These are phyloP conservation scores for Antigone vipio DNA, from an alignment of 2,113 vertebrate genomes.

Conservation along the genomic window DNA sequence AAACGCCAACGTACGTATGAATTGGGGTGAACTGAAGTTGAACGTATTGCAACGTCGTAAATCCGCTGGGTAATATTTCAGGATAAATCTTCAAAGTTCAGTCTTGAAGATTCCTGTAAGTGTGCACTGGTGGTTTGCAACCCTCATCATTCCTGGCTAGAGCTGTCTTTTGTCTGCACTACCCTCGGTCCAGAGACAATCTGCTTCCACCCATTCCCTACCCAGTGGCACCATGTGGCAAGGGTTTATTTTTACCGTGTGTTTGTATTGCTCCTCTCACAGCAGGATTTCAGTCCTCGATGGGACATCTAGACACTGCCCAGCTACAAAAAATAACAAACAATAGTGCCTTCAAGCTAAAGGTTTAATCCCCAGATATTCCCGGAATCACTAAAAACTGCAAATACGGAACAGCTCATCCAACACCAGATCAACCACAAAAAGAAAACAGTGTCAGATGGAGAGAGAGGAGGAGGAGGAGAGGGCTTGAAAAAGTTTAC, in stretches of 20 bases:
- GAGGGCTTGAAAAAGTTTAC: neutral
- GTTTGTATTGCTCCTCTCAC: neutral
- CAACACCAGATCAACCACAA: neutral
- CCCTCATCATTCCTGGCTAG: neutral
- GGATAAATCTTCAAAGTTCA: neutral
- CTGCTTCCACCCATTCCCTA: neutral
- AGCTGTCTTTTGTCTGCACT: neutral
- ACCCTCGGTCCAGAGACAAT: neutral
- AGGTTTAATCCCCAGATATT: neutral
- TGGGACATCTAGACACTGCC: neutral
- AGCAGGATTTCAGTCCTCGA: neutral
- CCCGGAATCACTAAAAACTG: neutral
- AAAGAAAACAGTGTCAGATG: neutral
- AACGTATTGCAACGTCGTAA: neutral
- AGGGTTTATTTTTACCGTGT: neutral
- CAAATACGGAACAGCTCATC: neutral
- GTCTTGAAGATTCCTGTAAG: neutral
- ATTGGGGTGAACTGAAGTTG: neutral
- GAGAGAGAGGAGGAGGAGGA: neutral
- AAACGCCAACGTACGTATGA: neutral
- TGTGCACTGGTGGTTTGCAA: neutral
- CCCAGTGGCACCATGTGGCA: neutral
- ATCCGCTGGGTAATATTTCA: neutral
- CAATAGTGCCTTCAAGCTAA: neutral
- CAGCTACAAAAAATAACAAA: neutral